These are phyloP conservation scores for Orthosia incerta DNA, from an alignment of 2,888 invertebrate species.

Conservation along the genomic window DNA sequence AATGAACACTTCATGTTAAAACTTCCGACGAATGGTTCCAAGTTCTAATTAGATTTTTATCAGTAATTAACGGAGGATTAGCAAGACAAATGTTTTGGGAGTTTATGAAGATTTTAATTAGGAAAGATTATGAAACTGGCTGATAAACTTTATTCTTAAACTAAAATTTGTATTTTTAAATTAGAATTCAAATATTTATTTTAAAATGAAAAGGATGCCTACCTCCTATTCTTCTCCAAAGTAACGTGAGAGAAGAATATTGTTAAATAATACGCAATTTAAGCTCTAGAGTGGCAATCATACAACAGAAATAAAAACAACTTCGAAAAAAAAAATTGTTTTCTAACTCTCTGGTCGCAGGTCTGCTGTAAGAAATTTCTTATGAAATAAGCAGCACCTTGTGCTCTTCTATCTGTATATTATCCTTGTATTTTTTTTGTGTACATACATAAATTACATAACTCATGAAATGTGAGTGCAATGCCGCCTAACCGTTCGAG, in stretches of 20 bases:
- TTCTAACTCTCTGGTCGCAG: too few species aligned
- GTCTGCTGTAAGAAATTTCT: too few species aligned
- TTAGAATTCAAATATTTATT: too few species aligned
- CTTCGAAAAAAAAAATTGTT: background rate
- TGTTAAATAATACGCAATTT: too few species aligned
- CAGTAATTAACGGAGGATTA: conserved; percentile 42
- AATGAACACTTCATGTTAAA: conserved; percentile 45
- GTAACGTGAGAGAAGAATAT: background rate
- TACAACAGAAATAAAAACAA: background rate
- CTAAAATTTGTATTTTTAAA: too few species aligned
- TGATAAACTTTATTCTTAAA: background rate
- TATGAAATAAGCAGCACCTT: too few species aligned
- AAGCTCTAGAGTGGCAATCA: background rate
- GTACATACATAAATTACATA: too few species aligned
- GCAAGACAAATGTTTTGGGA: conserved; percentile 29
- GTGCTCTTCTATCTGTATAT: too few species aligned
- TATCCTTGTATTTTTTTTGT: too few species aligned
- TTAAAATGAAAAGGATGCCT: too few species aligned
- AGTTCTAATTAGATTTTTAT: conserved; percentile 59
- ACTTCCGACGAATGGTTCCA: conserved; percentile 37
- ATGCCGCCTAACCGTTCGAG: too few species aligned
- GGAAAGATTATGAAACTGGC: background rate
- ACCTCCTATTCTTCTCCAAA: background rate
- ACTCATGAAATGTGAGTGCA: too few species aligned
- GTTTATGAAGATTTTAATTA: conserved; percentile 6